Base-by-base conservation (phyloP, 2,797 vertebrate species). In the Novumbra hubbsi region DNA sequence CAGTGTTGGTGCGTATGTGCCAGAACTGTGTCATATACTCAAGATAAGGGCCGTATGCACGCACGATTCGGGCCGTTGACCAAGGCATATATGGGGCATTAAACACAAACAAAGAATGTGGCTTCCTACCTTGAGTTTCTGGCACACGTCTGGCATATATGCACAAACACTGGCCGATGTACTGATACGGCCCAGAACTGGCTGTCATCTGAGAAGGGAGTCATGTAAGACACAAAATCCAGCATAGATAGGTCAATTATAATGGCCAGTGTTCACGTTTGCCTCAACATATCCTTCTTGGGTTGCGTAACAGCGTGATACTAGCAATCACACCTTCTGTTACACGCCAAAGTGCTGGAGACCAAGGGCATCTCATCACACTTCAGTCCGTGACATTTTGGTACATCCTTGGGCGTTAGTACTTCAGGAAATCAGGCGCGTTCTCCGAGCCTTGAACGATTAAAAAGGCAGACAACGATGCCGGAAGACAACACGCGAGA, bases 181-280 rank as follows among this genome's bases (percentile, higher is more conserved):
- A 38, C 34, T 38, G 34, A 38, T 38, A 38, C 8, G 34, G 34
- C 34, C 34, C 34, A 38, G 5, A 38, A 38, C 34, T 38, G 34
- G 0, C 34, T 7, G 34, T 38, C 8, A 38, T 38, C 34, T 6
- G 34, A 0, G 34, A 24, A 50, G 27, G 50, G 50, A 68, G 38
- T n/a, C 45, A 49, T 38, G 21, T 70, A 70, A 70, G 68, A 70
- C 68, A 70, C 49, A 32, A 27, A 55, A 52, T 70, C 68, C 66
- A 74, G 73, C 65, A 69, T 68, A 74, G n/a, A 68, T 38, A 49
- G 17, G 48, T 52, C 14, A 11, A 55, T 52, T 6, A 70, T 68
- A 91, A 34, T 19, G 68, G 16, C 68, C 68, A 69, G 48, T 34
- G 68, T 17, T 15, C 16, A 21, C 49, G 5, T 52, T 27, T 30